Evolutionary conservation across 2,113 vertebrate genomes (phyloP), one percentile per base, ranked within the genome.

Genomic region (Anguilla japonica): DNA sequence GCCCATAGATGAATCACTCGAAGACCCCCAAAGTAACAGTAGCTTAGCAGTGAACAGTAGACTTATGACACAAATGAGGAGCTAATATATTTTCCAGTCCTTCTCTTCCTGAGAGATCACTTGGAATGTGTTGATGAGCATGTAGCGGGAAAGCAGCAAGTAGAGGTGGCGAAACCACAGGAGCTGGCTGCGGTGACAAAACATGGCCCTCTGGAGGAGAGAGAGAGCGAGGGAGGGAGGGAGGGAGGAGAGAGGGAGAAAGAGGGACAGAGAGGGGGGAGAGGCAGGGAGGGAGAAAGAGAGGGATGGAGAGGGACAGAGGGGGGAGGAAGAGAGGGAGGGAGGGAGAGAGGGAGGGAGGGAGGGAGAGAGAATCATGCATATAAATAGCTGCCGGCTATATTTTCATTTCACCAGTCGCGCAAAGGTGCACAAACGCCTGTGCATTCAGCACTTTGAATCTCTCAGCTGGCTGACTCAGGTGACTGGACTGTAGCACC

Each of bases 91-190:
- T 87, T 95, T 95, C 26, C 94, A 87, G 86, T 93, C 89, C 11
- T 85, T 85, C 9, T 89, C 91, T 67, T 82, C 92, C 86, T 90
- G 87, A 90, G 90, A 93, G 85, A 99, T 95, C 39, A 93, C 91
- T 22, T 84, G 90, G 89, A 98, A 96, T 0, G 98, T 98, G 91
- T 99, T 99, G 90, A 98, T 89, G 83, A 97, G 93, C 97, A 99
- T 96, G 90, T 99, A 99, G 0, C 98, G 96, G 0, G 98, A 99
- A 90, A 97, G 96, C 53, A 94, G 46, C 84, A 99, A 15, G 53
- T 99, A 98, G 84, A 99, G 89, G 75, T 75, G 94, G 82, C 98
- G 98, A 90, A 99, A 99, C 98, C 98, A 98, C 86, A 98, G 93
- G 1, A 99, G 95, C 78, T 99, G 98, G 90, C 97, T 96, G 88